A percentile compares a stretch with the other conserved stretches of the same genome.
Conservation (phyloP, 1,140 invertebrate genomes). For the Asbolus verrucosus region DNA sequence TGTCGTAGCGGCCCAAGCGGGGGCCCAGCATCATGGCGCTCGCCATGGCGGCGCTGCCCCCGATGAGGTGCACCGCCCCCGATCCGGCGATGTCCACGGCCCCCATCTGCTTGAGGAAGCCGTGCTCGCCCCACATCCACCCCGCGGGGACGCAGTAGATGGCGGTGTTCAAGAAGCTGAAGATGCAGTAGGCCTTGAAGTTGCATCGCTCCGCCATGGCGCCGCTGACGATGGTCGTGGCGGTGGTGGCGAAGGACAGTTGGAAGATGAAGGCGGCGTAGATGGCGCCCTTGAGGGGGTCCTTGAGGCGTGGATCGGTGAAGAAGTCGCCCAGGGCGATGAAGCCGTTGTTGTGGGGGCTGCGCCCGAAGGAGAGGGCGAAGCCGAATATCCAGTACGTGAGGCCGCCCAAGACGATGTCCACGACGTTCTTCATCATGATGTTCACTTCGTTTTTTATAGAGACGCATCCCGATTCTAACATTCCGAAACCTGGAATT, state of each 20-base stretch:
- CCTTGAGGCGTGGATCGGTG: slow-evolving; percentile 75
- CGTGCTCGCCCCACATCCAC: slow-evolving; percentile 91
- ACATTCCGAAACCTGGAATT: slow-evolving; percentile 85
- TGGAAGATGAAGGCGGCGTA: slow-evolving; percentile 90
- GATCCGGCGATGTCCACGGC: slow-evolving; percentile 91
- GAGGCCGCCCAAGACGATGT: slow-evolving; percentile 91
- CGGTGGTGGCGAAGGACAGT: slow-evolving; percentile 89
- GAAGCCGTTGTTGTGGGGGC: slow-evolving; percentile 77
- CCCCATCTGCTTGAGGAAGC: slow-evolving; percentile 84
- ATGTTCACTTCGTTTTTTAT: slow-evolving; percentile 96
- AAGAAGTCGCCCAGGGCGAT: slow-evolving; percentile 80
- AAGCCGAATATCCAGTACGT: slow-evolving; percentile 97
- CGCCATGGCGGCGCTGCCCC: slow-evolving; percentile 80
- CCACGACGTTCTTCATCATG: slow-evolving; percentile 97
- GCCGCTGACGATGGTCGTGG: slow-evolving; percentile 90
- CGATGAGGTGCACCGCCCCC: slow-evolving; percentile 93
- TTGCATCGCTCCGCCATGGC: slow-evolving; percentile 93
- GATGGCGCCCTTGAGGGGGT: slow-evolving; percentile 80
- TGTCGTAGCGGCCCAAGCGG: slow-evolving; percentile 85
- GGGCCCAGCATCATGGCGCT: slow-evolving; percentile 92
- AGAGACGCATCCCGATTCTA: slow-evolving; percentile 93
- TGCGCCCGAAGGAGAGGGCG: slow-evolving; percentile 88
- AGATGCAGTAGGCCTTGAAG: slow-evolving; percentile 91
- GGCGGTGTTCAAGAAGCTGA: slow-evolving; percentile 89
- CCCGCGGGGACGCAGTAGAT: slow-evolving; percentile 95